Percentiles rank a stretch among this genome's conserved stretches.
phyloP scores from a whole-genome alignment of 2,888 invertebrate genomes.

The Ferrisia virgata region DNA sequence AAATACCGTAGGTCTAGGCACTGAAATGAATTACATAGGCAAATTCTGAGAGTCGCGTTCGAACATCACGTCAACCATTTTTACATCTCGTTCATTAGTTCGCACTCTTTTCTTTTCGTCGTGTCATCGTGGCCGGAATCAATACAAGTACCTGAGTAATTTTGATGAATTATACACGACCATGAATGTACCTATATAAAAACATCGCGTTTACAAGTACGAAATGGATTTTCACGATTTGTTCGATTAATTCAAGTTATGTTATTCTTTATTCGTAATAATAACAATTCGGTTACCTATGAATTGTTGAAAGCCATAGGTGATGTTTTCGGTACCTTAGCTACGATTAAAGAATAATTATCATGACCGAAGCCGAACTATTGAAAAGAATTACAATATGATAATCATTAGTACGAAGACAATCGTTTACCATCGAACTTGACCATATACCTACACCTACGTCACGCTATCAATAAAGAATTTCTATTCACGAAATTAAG shows the following conservation, averaged over 20 bases:
- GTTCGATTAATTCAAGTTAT: neutral
- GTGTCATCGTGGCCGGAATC: neutral
- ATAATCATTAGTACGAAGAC: neutral
- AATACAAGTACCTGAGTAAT: neutral
- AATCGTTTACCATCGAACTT: neutral
- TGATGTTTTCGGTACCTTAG: neutral
- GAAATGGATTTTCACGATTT: neutral
- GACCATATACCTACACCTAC: neutral
- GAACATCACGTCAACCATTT: neutral
- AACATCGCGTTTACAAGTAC: neutral
- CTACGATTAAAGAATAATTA: neutral
- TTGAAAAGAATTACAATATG: neutral
- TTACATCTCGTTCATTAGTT: neutral
- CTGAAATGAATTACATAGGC: neutral
- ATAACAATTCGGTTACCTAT: no score
- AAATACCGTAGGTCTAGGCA: no score
- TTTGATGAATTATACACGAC: neutral
- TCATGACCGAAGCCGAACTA: neutral
- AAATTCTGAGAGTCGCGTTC: neutral
- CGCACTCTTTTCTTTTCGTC: neutral
- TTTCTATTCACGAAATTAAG: neutral
- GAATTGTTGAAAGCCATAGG: neutral
- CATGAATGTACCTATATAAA: neutral
- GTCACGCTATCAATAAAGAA: neutral
- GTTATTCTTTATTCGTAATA: neutral